phyloP scores from a whole-genome alignment of 2,888 invertebrate species.

The Melieria picta region DNA sequence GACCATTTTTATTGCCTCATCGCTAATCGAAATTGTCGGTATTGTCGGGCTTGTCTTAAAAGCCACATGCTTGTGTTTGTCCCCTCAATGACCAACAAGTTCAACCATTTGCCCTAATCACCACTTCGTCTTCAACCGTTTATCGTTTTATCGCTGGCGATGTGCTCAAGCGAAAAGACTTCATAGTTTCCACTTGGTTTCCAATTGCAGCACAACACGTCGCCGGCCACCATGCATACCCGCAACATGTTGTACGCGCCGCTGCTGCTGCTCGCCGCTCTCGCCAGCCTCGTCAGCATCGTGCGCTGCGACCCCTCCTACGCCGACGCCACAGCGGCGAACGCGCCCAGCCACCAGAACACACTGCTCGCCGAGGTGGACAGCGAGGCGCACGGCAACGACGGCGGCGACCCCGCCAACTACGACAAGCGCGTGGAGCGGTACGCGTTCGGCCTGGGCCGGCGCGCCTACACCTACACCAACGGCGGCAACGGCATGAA shows the following conservation, averaged over 20 bases:
- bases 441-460: conserved; percentile 78
- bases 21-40: too few species aligned
- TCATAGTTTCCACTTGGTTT: too few species aligned
- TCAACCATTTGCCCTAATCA: too few species aligned
- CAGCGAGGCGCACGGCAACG: conserved; percentile 44
- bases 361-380: conserved; percentile 42
- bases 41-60: too few species aligned
- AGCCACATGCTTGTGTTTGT: too few species aligned
- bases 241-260: conserved; percentile 41
- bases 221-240: too few species aligned
- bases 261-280: conserved; percentile 51
- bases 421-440: conserved; percentile 71
- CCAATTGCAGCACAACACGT: too few species aligned
- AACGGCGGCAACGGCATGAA: conserved; percentile 63
- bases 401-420: conserved; percentile 38
- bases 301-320: conserved; percentile 54
- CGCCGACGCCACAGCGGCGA: conserved; percentile 41
- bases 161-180: too few species aligned
- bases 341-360: conserved; percentile 41
- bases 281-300: conserved; percentile 53
- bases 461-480: conserved; percentile 68
- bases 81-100: too few species aligned
- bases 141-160: too few species aligned
- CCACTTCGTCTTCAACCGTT: too few species aligned
- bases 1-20: too few species aligned